phyloP scores from a whole-genome alignment of 2,797 vertebrate genomes.

The Chlorospingus semifuscus region DNA sequence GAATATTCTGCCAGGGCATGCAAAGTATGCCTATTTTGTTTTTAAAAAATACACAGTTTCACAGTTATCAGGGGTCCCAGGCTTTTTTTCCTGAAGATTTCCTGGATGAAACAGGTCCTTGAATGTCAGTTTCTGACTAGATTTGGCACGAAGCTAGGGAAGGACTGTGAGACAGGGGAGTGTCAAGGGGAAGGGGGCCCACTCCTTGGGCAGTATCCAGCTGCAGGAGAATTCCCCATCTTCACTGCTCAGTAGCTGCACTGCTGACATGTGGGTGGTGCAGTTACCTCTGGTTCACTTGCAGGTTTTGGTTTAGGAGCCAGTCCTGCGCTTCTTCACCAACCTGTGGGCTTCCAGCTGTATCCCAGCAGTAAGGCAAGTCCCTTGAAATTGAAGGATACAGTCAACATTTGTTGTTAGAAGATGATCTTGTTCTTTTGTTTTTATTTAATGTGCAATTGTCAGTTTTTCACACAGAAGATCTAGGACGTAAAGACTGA shows the following conservation, averaged over 20 bases:
- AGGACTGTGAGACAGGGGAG: neutral
- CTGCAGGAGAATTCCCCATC: neutral
- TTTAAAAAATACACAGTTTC: neutral
- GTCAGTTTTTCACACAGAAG: neutral
- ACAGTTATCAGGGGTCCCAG: neutral
- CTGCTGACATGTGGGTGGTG: neutral
- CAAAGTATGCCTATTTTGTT: neutral
- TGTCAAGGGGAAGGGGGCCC: accelerated
- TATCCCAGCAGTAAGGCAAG: neutral
- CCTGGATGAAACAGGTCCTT: neutral
- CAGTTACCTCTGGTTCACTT: neutral
- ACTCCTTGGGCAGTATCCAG: neutral
- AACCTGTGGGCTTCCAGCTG: neutral
- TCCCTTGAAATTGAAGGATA: neutral
- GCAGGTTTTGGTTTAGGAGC: neutral
- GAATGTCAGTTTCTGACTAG: neutral
- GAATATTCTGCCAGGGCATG: neutral
- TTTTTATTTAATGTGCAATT: neutral
- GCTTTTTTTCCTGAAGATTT: neutral
- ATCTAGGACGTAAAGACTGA: neutral
- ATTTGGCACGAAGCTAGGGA: neutral
- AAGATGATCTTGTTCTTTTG: neutral
- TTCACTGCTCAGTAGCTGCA: accelerated
- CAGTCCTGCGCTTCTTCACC: neutral
- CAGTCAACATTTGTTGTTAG: neutral